A percentile compares a stretch with the other conserved stretches of the same genome.
Evolutionary conservation across 2,113 vertebrate genomes (phyloP).

Genomic region (zebrafish (Danio rerio)): DNA sequence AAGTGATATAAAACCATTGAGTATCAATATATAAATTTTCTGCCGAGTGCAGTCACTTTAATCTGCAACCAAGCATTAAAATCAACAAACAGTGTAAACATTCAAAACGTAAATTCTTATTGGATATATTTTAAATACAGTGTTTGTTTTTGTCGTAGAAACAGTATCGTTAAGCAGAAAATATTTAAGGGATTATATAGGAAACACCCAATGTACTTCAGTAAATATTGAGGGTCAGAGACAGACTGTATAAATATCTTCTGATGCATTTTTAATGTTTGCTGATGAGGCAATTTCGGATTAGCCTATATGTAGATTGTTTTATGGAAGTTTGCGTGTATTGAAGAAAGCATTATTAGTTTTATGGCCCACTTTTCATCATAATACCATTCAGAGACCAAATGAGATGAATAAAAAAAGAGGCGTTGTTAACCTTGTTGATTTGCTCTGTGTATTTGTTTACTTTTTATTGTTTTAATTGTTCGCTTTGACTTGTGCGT

Average conservation of each 20-base stretch:
- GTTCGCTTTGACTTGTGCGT: constrained; percentile 67
- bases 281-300: background rate
- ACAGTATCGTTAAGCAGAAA: no score
- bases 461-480: constrained; percentile 74
- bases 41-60: background rate
- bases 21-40: background rate
- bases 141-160: no score
- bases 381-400: background rate
- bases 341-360: background rate
- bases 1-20: background rate
- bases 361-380: background rate
- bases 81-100: no score
- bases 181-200: background rate
- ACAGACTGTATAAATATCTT: background rate
- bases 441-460: constrained; percentile 68
- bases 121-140: no score
- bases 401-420: constrained; percentile 51
- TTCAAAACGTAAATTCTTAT: no score
- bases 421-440: constrained; percentile 55
- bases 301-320: background rate
- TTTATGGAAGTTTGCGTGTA: background rate
- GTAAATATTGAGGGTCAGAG: background rate
- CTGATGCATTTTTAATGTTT: background rate
- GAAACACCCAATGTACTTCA: background rate
- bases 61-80: no score